These are phyloP conservation scores for Tiphia femorata DNA, from an alignment of 2,888 invertebrate species.

Conservation along the genomic window DNA sequence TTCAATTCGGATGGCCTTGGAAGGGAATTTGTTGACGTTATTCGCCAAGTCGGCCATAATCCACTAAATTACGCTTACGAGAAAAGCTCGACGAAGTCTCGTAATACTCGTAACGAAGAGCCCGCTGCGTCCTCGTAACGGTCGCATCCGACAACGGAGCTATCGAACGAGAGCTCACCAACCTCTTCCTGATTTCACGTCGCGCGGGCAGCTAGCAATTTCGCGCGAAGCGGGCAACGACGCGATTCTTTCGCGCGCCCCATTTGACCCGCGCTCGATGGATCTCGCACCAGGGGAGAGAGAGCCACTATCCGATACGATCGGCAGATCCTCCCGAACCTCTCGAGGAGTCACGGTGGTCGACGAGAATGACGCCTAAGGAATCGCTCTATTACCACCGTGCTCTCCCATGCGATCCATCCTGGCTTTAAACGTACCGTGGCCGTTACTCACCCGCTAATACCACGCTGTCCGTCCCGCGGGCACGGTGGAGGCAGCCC, in stretches of 20 bases:
- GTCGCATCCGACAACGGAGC: background rate
- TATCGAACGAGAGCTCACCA: too few relatives aligned
- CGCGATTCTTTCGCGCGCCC: background rate
- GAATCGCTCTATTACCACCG: constrained; percentile 37
- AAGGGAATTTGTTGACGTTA: too few relatives aligned
- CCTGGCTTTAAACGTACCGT: background rate
- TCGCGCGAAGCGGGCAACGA: background rate
- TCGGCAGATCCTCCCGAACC: background rate
- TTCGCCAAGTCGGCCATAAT: too few relatives aligned
- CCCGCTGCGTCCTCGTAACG: background rate
- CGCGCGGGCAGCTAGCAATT: too few relatives aligned
- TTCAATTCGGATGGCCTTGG: too few relatives aligned
- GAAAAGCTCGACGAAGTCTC: background rate
- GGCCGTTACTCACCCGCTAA: constrained; percentile 36
- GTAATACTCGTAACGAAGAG: background rate
- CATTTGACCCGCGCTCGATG: background rate
- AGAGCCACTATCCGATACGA: too few relatives aligned
- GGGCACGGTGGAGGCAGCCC: background rate
- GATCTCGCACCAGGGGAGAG: too few relatives aligned
- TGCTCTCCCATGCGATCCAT: constrained; percentile 6
- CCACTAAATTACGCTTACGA: background rate
- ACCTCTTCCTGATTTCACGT: too few relatives aligned
- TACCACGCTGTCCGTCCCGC: constrained; percentile 26
- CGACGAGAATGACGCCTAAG: constrained; percentile 18
- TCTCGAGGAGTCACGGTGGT: constrained; percentile 18